A percentile compares a stretch with the other conserved stretches of the same genome.
Conservation (phyloP, 1,140 invertebrate genomes). For the Bathynomus jamesi region DNA sequence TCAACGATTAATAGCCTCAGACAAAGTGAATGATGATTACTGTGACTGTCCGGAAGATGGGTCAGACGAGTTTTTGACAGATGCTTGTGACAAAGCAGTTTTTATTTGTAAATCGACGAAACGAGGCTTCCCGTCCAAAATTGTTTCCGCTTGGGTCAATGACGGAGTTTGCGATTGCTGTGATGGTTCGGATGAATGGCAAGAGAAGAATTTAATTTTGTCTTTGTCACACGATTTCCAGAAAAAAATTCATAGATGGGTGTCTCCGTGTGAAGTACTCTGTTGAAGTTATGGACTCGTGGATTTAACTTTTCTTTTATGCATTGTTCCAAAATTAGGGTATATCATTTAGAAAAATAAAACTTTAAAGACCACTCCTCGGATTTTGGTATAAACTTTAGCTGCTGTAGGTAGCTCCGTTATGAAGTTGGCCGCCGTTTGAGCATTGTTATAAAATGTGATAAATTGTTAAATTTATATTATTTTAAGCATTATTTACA, state of each 20-base stretch:
- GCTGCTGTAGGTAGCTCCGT: no score
- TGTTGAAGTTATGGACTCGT: constrained; percentile 16
- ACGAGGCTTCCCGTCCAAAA: constrained; percentile 22
- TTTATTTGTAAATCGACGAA: constrained; percentile 41
- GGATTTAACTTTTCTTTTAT: no score
- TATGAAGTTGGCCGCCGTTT: no score
- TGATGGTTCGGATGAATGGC: constrained; percentile 71
- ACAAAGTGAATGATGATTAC: constrained; percentile 39
- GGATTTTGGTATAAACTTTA: no score
- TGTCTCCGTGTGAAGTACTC: constrained; percentile 26
- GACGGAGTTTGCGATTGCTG: constrained; percentile 57
- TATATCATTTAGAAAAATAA: no score
- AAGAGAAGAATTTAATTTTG: constrained; percentile 26
- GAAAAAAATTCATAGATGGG: constrained; percentile 17
- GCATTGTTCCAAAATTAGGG: no score
- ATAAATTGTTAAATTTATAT: no score
- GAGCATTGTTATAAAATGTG: no score
- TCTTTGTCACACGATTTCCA: constrained; percentile 12
- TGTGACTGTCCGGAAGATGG: constrained; percentile 40
- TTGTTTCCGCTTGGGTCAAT: constrained; percentile 43
- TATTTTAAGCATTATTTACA: no score
- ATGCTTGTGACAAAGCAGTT: constrained; percentile 36
- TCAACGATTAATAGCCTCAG: constrained; percentile 17
- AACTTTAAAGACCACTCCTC: no score
- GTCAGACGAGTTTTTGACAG: constrained; percentile 41